Evolutionary conservation across 2,888 invertebrate genomes (phyloP).

Genomic region (Caenorhabditis sp.): DNA sequence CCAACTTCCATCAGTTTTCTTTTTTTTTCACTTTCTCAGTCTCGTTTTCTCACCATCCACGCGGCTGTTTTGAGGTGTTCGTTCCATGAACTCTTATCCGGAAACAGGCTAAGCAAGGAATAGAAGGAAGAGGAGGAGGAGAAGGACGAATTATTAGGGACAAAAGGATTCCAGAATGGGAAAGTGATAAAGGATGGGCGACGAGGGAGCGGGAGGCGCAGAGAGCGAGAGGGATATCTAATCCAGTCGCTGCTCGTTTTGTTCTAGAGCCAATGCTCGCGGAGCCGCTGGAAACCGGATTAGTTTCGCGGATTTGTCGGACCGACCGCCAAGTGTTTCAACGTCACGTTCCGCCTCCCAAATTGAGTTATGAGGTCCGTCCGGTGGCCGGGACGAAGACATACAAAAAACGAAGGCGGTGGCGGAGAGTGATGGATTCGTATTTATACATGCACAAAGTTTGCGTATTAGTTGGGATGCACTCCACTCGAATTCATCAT

Average conservation of each 20-base stretch:
- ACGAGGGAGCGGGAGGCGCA: background rate
- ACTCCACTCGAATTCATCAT: conserved; percentile 46
- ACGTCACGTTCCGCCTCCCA: conserved; percentile 35
- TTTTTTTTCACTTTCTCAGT: too few relatives aligned
- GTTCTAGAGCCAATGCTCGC: conserved; percentile 24
- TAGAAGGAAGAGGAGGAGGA: background rate
- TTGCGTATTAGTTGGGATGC: conserved; percentile 48
- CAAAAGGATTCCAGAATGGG: background rate
- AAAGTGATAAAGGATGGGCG: conserved; percentile 2
- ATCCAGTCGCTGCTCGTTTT: conserved; percentile 27
- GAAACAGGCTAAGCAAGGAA: background rate
- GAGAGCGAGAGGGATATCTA: conserved; percentile 33
- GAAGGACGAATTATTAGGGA: background rate
- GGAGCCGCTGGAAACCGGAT: conserved; percentile 36
- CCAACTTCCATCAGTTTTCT: too few relatives aligned
- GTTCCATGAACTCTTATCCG: too few relatives aligned
- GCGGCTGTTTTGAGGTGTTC: too few relatives aligned
- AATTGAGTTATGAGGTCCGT: conserved; percentile 28
- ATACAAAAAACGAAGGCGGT: conserved; percentile 23
- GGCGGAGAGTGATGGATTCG: conserved; percentile 34
- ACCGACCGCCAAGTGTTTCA: conserved; percentile 36
- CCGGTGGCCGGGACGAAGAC: background rate
- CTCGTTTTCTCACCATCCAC: too few relatives aligned
- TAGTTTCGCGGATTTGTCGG: conserved; percentile 43
- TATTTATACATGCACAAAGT: conserved; percentile 44